phyloP scores from a whole-genome alignment of 2,888 invertebrate genomes.

The Microctonus aethiopoides region DNA sequence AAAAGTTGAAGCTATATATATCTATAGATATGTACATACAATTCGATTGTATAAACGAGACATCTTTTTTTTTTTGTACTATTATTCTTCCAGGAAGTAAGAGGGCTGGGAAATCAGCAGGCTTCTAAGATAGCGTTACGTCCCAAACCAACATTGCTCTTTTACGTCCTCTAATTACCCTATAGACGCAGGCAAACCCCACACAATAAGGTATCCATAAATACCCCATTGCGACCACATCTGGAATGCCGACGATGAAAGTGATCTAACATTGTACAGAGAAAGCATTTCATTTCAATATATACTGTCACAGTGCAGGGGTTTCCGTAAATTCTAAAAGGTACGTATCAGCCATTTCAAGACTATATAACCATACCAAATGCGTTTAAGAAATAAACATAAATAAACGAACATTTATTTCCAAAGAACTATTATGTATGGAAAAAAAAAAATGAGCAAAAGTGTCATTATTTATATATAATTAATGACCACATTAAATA shows the following conservation, averaged over 20 bases:
- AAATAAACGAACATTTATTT: no score
- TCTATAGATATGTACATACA: background rate
- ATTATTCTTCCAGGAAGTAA: slow-evolving; percentile 7
- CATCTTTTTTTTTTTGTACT: slow-evolving; percentile 41
- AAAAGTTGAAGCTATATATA: background rate
- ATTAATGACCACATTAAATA: no score
- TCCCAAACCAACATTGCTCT: slow-evolving; percentile 41
- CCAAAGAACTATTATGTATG: no score
- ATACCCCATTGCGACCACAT: slow-evolving; percentile 39
- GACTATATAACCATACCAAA: no score
- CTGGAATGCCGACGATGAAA: slow-evolving; percentile 45
- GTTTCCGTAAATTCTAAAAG: background rate
- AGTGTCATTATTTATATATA: no score
- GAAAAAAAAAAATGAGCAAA: no score
- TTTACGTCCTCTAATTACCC: slow-evolving; percentile 67
- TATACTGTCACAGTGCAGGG: slow-evolving; percentile 13
- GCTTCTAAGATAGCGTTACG: slow-evolving; percentile 53
- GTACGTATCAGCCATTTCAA: no score
- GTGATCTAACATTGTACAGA: slow-evolving; percentile 39
- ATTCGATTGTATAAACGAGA: slow-evolving; percentile 38
- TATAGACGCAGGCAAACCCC: slow-evolving; percentile 51
- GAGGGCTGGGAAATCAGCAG: slow-evolving; percentile 49
- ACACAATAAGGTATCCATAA: slow-evolving; percentile 39
- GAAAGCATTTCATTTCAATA: slow-evolving; percentile 39
- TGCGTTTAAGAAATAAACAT: no score